Evolutionary conservation across 2,888 invertebrate species (phyloP), one percentile per base, ranked within the genome.

Genomic region (Bugulina stolonifera): DNA sequence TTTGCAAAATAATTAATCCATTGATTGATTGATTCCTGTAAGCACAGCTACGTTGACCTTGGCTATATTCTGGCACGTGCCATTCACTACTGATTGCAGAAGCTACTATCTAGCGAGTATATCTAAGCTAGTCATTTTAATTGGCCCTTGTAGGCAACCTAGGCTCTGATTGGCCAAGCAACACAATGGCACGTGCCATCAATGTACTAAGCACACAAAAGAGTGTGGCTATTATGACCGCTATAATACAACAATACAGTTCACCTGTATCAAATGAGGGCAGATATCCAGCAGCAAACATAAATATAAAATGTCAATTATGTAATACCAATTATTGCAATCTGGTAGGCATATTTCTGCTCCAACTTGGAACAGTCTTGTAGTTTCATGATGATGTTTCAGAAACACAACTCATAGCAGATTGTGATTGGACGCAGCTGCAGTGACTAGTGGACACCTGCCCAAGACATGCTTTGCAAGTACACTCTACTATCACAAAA

Each of bases 21-120:
- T 64, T 25, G 27, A 27, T 64, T 64, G 10, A 55, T 18, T n/a
- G n/a, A n/a, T n/a, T n/a, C n/a, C n/a, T n/a, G n/a, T 55, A 14
- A 5, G 25, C 32, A n/a, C 64, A 64, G 32, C 18, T 29, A 2
- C n/a, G 34, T 29, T 32, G 27, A 27, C 64, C 32, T 18, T 2
- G 27, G 32, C 43, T 43, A 43, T 43, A 43, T 43, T 64, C 10
- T 64, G 64, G 64, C 64, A 64, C 64, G 64, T 64, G 64, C 64
- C 64, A 64, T 5, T 14, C 2, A 14, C 64, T 64, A 64, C 25
- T 64, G 64, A 64, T 27, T 29, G 10, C 64, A 5, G n/a, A 64
- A 64, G 27, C 32, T 25, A 14, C 27, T 25, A 64, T 32, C 25
- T 14, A 27, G 25, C n/a, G 10, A 14, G 29, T 64, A 25, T 64